Base-by-base conservation (phyloP, 30 jellyfish, hydroid and myxozoan genomes). In the Pelagia noctiluca region DNA sequence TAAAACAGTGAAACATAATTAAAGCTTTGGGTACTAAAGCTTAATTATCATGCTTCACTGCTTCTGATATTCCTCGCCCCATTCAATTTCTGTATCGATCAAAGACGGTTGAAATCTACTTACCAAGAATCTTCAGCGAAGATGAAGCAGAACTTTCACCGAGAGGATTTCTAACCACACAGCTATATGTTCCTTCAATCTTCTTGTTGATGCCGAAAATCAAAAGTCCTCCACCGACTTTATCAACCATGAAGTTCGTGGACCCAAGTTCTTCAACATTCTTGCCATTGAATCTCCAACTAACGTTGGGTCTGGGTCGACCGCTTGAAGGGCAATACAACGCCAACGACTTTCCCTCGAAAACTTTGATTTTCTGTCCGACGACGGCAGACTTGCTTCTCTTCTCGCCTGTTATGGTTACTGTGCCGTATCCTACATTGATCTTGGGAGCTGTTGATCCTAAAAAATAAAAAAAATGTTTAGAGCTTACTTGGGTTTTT, bases 271-370 rank as follows among this genome's bases (percentile, higher is more conserved):
- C 77, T 11, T 25, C 57, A 30, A 92, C 50, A 11, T 84, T 63
- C 37, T 74, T 68, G 22, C 93, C 92, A 11, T 87, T 79, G 29
- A 92, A 69, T 37, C 47, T 35, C 98, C 98, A 92, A 0, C 52
- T 19, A 24, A 92, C 64, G 8, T 65, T 72, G 29, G 98, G 96
- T 76, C 76, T 66, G 8, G 98, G 98, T 23, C 50, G 19, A 1
- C 98, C 97, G 18, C 53, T 72, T 0, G 83, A 92, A 3, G 85
- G 88, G 34, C 98, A 92, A 35, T 67, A 50, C 33, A 92, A 19
- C 57, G 86, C 83, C 37, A 92, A 68, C 26, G 98, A 73, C 35
- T 83, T 86, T 21, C 97, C 98, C 52, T 80, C 94, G 33, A 92
- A 50, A 21, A 92, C 88, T 63, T 73, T 57, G 18, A 90, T 90